Evolutionary conservation across 2,888 invertebrate species (phyloP).

Genomic region (Agrenia bidenticulata): DNA sequence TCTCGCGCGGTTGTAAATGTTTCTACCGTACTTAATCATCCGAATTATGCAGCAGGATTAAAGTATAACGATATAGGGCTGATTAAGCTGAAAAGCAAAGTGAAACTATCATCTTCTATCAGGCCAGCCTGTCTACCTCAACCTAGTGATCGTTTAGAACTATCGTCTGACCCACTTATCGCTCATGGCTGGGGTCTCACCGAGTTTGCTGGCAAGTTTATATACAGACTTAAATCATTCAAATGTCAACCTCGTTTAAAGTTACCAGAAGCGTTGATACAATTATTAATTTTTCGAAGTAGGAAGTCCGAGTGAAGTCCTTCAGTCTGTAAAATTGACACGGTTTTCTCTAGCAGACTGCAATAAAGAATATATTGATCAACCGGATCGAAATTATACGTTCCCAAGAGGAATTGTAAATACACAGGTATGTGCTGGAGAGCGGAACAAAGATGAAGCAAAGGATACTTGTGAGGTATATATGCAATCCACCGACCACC

Average conservation of each 20-base stretch:
- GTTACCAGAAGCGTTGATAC: not conserved
- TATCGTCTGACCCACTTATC: not conserved
- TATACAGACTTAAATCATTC: no score
- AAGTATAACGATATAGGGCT: slow-evolving; percentile 14
- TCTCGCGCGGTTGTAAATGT: not conserved
- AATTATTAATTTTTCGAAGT: not conserved
- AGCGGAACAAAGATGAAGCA: slow-evolving; percentile 27
- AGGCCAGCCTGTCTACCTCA: slow-evolving; percentile 13
- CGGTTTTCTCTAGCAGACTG: slow-evolving; percentile 35
- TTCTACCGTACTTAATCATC: not conserved
- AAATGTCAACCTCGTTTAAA: no score
- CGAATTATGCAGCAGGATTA: not conserved
- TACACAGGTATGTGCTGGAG: slow-evolving; percentile 48
- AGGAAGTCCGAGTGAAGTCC: slow-evolving; percentile 31
- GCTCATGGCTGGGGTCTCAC: slow-evolving; percentile 13
- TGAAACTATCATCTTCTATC: not conserved
- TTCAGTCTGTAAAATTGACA: slow-evolving; percentile 42
- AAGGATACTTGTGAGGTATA: slow-evolving; percentile 44
- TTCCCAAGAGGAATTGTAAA: slow-evolving; percentile 41
- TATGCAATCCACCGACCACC: no score
- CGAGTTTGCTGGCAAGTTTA: slow-evolving; percentile 10
- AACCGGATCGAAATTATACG: slow-evolving; percentile 11
- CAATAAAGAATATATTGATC: slow-evolving; percentile 17
- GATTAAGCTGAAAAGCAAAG: not conserved
- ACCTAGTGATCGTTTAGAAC: slow-evolving; percentile 1